These are phyloP conservation scores for Drosophila diplacantha DNA, from an alignment of 2,888 invertebrate species.

Conservation along the genomic window DNA sequence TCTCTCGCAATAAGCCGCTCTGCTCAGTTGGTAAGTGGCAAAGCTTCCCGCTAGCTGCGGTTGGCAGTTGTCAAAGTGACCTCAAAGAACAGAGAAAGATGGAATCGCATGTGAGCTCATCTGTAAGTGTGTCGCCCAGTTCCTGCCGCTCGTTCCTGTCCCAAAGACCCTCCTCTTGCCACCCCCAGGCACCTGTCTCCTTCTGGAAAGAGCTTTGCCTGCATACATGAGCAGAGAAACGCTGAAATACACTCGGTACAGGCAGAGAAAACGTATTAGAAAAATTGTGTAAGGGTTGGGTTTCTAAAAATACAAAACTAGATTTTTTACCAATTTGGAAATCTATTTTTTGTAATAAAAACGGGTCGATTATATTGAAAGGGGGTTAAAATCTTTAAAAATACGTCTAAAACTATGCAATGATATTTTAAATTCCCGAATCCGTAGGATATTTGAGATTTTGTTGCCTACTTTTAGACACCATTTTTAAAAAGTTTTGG, in stretches of 20 bases:
- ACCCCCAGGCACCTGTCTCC: conserved; percentile 10
- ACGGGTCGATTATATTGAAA: too few relatives aligned
- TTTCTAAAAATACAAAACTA: too few relatives aligned
- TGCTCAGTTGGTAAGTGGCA: conserved; percentile 35
- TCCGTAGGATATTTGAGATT: too few relatives aligned
- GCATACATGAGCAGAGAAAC: conserved; percentile 10
- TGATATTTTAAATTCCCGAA: not conserved
- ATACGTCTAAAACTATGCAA: too few relatives aligned
- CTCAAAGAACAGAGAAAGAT: conserved; percentile 61
- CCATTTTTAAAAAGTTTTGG: too few relatives aligned
- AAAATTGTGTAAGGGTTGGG: not conserved
- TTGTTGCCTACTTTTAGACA: too few relatives aligned
- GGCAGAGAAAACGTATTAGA: not conserved
- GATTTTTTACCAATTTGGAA: not conserved
- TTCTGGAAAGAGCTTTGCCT: conserved; percentile 43
- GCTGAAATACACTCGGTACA: conserved; percentile 2
- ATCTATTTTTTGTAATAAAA: too few relatives aligned
- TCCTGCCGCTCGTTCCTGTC: not conserved
- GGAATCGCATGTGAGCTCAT: conserved; percentile 39
- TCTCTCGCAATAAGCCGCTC: conserved; percentile 51
- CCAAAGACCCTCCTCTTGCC: not conserved
- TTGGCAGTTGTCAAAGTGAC: conserved; percentile 71
- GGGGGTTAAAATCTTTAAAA: not conserved
- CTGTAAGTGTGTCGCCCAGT: conserved; percentile 34
- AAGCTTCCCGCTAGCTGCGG: conserved; percentile 59